These are phyloP conservation scores for Strix uralensis DNA, from an alignment of 2,113 vertebrate species.

Conservation along the genomic window DNA sequence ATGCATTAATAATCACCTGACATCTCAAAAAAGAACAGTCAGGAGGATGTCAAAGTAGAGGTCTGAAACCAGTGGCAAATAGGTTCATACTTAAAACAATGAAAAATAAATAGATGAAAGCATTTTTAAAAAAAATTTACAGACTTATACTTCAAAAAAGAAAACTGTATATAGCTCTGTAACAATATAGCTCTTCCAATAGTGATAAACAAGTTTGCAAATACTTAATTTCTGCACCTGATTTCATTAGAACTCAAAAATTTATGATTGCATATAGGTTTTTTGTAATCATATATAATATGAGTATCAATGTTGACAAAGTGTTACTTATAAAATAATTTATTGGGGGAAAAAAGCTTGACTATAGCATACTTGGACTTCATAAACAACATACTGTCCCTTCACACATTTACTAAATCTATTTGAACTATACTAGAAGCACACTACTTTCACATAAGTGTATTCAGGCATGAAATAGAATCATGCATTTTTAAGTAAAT, in stretches of 20 bases:
- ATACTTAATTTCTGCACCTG: background rate
- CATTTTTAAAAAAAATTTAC: background rate
- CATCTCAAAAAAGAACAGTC: background rate
- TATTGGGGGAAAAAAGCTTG: background rate
- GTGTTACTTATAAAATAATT: background rate
- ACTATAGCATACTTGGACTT: background rate
- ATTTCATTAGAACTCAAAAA: background rate
- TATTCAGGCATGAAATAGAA: conserved; percentile 50
- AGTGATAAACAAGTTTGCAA: background rate
- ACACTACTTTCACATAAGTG: background rate
- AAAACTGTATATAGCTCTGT: background rate
- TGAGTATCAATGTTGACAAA: background rate
- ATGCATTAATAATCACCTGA: background rate
- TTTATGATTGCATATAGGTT: background rate
- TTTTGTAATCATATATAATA: background rate
- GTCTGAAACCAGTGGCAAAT: background rate
- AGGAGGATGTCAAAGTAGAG: background rate
- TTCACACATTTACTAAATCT: conserved; percentile 10
- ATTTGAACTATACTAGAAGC: conserved; percentile 16
- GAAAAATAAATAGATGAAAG: background rate
- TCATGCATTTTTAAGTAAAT: conserved; percentile 35
- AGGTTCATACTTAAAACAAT: background rate
- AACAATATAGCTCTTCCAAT: background rate
- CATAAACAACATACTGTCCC: background rate
- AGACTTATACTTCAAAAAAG: background rate